Base-by-base conservation (phyloP, 2,888 invertebrate genomes). In the Digitonthophagus gazella region DNA sequence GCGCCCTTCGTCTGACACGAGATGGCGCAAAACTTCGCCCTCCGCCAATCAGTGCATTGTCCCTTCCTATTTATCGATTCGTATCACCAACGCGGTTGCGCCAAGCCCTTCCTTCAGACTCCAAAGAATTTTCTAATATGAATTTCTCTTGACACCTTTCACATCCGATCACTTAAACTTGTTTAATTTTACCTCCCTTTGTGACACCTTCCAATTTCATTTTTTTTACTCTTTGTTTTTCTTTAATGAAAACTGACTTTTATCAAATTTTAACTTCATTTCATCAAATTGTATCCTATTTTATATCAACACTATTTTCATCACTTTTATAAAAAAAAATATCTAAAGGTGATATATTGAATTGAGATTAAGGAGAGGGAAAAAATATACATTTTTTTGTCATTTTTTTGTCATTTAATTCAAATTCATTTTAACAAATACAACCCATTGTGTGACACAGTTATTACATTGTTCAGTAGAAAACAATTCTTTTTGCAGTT, bases 351-450 rank as follows among this genome's bases (percentile, higher is more conserved):
- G n/a, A n/a, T n/a, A n/a, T 3, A 44, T 44, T 44, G 6, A 8
- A 3, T 3, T 44, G 1, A 44, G 11, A 44, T 8, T 2, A 44
- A 44, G 28, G 28, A 44, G 11, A 8, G 11, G 28, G 28, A 2
- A 22, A 22, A 6, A 44, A 44, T 5, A 44, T 8, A 44, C 11
- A 44, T 2, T 44, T 8, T 2, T 8, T 44, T 61, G n/a, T 67
- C 58, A 20, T 58, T 67, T n/a, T n/a, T n/a, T 67, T 67, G 58
- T 67, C 57, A 67, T 77, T 78, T 78, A 78, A 78, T 81, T 78
- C 77, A 80, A 82, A 80, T 81, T 81, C 79, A 79, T 80, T 76
- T 81, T 82, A 83, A 82, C 82, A 83, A 82, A 78, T 82, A 82
- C 83, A 82, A 83, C 81, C 82, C 82, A 82, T 81, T 80, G 78